These are phyloP conservation scores for Dolichomitus sp. DNA, from an alignment of 2,888 invertebrate species.

Conservation along the genomic window DNA sequence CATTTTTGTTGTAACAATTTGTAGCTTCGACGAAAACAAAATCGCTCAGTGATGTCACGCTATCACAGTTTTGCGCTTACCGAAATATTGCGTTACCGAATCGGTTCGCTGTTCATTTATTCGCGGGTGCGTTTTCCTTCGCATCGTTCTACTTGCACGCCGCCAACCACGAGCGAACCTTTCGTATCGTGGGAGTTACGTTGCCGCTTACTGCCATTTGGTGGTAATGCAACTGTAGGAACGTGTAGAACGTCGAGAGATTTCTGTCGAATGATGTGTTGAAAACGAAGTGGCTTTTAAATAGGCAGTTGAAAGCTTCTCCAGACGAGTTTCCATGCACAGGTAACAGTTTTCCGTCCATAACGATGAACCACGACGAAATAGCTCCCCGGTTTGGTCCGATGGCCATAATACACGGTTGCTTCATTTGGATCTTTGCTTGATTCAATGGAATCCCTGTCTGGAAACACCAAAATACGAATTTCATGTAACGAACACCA, in stretches of 20 bases:
- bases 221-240: conserved; percentile 62
- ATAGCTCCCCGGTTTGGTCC: neutral
- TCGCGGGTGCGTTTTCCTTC: conserved; percentile 33
- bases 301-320: conserved; percentile 63
- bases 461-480: neutral
- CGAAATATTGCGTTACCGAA: too few relatives aligned
- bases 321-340: conserved; percentile 49
- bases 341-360: conserved; percentile 47
- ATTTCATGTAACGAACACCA: neutral
- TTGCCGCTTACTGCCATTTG: conserved; percentile 29
- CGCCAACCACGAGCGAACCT: conserved; percentile 60
- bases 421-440: neutral
- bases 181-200: conserved; percentile 65
- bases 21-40: neutral
- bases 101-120: neutral
- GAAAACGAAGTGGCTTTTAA: conserved; percentile 63
- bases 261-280: conserved; percentile 46
- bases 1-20: conserved; percentile 23
- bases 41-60: neutral
- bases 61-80: too few relatives aligned
- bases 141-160: neutral
- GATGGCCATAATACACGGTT: neutral
- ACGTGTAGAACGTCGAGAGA: conserved; percentile 58
- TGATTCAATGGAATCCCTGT: neutral
- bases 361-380: neutral